Conservation (phyloP, 2,888 invertebrate genomes). For the Embidobia sp. region DNA sequence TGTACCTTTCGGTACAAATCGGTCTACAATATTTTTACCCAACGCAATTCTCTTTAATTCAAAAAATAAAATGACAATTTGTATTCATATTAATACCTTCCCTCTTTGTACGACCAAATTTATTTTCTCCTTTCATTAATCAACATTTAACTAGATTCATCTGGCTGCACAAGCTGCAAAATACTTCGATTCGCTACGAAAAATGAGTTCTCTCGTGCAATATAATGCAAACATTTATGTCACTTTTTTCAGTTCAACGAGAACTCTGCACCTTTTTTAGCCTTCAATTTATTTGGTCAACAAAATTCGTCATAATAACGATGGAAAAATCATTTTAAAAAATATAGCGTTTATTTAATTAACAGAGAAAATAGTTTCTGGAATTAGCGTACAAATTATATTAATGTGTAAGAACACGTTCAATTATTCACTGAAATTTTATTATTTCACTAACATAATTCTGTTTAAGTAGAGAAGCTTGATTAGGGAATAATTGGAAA, state of each 20-base stretch:
- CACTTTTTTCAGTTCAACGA: background rate
- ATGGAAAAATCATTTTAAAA: too few relatives aligned
- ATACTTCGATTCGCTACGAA: slow-evolving; percentile 5
- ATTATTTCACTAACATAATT: too few relatives aligned
- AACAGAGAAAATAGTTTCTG: too few relatives aligned
- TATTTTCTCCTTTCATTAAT: slow-evolving; percentile 17
- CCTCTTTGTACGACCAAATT: background rate
- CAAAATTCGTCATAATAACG: too few relatives aligned
- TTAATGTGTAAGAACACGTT: too few relatives aligned
- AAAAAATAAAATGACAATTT: slow-evolving; percentile 15
- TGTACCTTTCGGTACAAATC: background rate
- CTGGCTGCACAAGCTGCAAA: background rate
- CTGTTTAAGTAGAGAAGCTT: too few relatives aligned
- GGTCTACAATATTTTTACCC: background rate
- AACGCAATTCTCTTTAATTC: background rate
- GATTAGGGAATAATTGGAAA: background rate
- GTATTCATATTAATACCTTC: slow-evolving; percentile 17
- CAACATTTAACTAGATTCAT: slow-evolving; percentile 18
- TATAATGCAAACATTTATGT: slow-evolving; percentile 4
- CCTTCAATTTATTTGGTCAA: background rate
- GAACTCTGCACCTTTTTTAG: background rate
- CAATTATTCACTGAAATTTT: too few relatives aligned
- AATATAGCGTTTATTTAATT: too few relatives aligned
- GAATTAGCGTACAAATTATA: too few relatives aligned
- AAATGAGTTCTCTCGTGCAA: slow-evolving; percentile 2